Evolutionary conservation across 1,140 invertebrate species (phyloP).

Genomic region (Brachystomella parvula): DNA sequence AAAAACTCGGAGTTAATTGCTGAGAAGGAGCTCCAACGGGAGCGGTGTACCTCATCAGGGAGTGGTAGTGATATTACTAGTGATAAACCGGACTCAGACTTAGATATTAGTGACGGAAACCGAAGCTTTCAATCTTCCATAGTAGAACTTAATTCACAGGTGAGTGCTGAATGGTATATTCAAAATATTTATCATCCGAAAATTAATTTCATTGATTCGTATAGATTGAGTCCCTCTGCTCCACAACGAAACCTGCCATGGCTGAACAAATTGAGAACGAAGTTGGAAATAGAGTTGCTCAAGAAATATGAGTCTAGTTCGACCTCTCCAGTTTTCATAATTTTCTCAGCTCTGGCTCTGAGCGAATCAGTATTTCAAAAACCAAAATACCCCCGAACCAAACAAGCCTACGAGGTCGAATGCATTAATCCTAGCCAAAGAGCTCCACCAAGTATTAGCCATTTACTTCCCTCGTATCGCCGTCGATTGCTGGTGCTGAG

Average conservation of each 20-base stretch:
- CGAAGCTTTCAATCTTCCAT: slow-evolving; percentile 28
- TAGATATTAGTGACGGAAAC: slow-evolving; percentile 32
- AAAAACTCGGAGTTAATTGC: slow-evolving; percentile 37
- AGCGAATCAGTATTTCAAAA: too few species aligned
- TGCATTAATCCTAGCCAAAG: too few species aligned
- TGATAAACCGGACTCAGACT: slow-evolving; percentile 30
- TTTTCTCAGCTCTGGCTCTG: too few species aligned
- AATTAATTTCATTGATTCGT: not conserved
- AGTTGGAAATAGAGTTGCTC: slow-evolving; percentile 4
- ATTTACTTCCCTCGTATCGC: too few species aligned
- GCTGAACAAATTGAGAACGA: not conserved
- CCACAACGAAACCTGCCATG: not conserved
- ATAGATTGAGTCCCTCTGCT: slow-evolving; percentile 1
- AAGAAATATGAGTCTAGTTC: slow-evolving; percentile 1
- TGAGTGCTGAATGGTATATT: not conserved
- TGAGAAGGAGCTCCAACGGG: slow-evolving; percentile 32
- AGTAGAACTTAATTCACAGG: slow-evolving; percentile 22
- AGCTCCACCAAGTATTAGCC: too few species aligned
- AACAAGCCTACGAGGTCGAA: too few species aligned
- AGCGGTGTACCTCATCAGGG: slow-evolving; percentile 24
- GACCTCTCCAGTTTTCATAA: too few species aligned
- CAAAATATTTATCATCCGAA: slow-evolving; percentile 7
- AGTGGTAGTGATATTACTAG: slow-evolving; percentile 28
- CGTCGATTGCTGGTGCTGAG: too few species aligned
- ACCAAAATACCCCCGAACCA: too few species aligned